Evolutionary conservation across 1,140 invertebrate species (phyloP).

Genomic region (Drosophila orosa): DNA sequence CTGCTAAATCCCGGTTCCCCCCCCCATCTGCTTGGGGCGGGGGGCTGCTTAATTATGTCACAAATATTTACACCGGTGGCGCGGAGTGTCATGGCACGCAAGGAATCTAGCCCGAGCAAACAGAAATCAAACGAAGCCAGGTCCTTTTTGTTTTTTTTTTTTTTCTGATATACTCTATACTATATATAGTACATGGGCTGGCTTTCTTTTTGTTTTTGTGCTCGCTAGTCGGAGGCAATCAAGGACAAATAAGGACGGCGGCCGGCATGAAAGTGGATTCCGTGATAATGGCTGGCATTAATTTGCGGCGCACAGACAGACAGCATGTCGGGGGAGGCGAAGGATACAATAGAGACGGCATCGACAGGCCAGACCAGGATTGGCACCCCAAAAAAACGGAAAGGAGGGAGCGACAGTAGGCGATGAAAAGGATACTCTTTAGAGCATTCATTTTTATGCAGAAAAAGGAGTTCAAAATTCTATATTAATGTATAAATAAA

Average conservation of each 20-base stretch:
- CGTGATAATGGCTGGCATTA: conserved; percentile 75
- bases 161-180: conserved; percentile 2
- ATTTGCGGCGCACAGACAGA: conserved; percentile 59
- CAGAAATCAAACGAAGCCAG: conserved; percentile 73
- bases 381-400: conserved; percentile 11
- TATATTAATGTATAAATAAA: not conserved
- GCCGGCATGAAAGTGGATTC: conserved; percentile 61
- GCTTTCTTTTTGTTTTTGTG: conserved; percentile 11
- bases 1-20: conserved; percentile 11
- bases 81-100: conserved; percentile 69
- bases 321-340: conserved; percentile 18
- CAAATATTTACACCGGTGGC: conserved; percentile 79
- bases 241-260: conserved; percentile 70
- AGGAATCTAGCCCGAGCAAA: conserved; percentile 64
- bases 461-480: not conserved
- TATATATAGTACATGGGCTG: conserved; percentile 2
- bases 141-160: conserved; percentile 22
- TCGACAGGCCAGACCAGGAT: conserved; percentile 29
- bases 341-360: conserved; percentile 17
- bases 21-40: conserved; percentile 21
- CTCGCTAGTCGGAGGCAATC: conserved; percentile 50
- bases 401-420: not conserved
- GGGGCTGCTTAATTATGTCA: conserved; percentile 77
- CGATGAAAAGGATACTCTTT: not conserved
- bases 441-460: not conserved